phyloP scores from a whole-genome alignment of 64 coral and sea anemone genomes.

The Pachyseris speciosa region DNA sequence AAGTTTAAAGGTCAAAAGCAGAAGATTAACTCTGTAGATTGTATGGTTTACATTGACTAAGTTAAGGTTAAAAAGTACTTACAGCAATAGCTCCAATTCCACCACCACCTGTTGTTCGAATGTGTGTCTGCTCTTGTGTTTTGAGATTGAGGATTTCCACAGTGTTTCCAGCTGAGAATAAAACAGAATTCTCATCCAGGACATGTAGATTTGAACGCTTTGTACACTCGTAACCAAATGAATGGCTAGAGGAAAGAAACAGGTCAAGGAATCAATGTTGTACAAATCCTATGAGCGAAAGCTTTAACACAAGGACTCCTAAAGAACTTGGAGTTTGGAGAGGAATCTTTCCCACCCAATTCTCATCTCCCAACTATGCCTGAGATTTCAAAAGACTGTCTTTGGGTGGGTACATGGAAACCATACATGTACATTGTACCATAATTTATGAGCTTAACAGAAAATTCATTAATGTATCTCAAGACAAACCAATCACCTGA shows the following conservation, averaged over 20 bases:
- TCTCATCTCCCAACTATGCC: too few species aligned
- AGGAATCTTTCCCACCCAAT: too few species aligned
- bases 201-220: conserved; percentile 98
- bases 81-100: conserved; percentile 97
- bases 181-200: conserved; percentile 82
- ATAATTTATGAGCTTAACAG: too few species aligned
- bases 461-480: too few species aligned
- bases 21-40: not conserved
- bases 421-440: too few species aligned
- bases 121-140: conserved; percentile 91
- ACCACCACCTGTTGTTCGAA: conserved; percentile 86
- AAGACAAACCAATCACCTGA: too few species aligned
- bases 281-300: too few species aligned
- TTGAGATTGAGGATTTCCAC: conserved; percentile 87
- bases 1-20: too few species aligned
- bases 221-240: conserved; percentile 99
- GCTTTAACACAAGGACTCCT: too few species aligned
- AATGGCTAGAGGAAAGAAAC: conserved; percentile 72
- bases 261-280: conserved; percentile 31
- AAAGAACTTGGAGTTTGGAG: too few species aligned
- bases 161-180: conserved; percentile 95
- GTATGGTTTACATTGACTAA: not conserved
- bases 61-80: conserved; percentile 10
- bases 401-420: too few species aligned
- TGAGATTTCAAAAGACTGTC: too few species aligned